Base-by-base conservation (phyloP, 2,797 vertebrate genomes). In the Hoplostethus atlanticus region DNA sequence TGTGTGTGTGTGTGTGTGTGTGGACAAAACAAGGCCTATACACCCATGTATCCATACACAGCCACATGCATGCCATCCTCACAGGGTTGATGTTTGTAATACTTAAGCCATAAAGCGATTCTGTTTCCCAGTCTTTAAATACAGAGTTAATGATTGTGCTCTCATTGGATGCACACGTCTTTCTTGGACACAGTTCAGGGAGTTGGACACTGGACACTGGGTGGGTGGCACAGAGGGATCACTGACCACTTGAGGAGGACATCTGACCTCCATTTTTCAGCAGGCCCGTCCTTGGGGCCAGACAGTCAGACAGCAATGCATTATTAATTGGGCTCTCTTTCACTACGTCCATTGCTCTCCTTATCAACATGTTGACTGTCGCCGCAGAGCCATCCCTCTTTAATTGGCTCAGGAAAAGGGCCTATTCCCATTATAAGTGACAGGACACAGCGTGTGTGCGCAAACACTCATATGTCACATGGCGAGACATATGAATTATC, bases 301-400 rank as follows among this genome's bases (percentile, higher is more conserved):
- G 92, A 92, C 91, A 92, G 85, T 87, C 90, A 90, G 90, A 91
- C 90, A 88, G 89, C 90, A 84, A 93, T 92, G 90, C 90, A 94
- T 94, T 94, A 94, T 94, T 94, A 94, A 93, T 92, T 90, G 79
- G 84, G 83, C 84, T 91, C 89, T 91, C 84, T 91, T 92, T 93
- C 90, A 89, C 88, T 85, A 70, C 77, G 88, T 91, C 82, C 84
- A 81, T 84, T 73, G 80, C 82, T 81, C 87, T 65, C 90, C 92
- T 94, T 91, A 94, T 93, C 90, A 91, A 84, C 81, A 85, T 85
- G 84, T 88, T 59, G 64, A 85, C 84, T 57, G 84, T 87, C 79
- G 53, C 44, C 65, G 76, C 77, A 70, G 55, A 83, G 85, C 81
- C 87, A 87, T 91, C 77, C 80, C 73, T 92, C 88, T 87, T 91